These are phyloP conservation scores for Intellagama lesueurii DNA, from an alignment of 2,797 vertebrate species.

Conservation along the genomic window DNA sequence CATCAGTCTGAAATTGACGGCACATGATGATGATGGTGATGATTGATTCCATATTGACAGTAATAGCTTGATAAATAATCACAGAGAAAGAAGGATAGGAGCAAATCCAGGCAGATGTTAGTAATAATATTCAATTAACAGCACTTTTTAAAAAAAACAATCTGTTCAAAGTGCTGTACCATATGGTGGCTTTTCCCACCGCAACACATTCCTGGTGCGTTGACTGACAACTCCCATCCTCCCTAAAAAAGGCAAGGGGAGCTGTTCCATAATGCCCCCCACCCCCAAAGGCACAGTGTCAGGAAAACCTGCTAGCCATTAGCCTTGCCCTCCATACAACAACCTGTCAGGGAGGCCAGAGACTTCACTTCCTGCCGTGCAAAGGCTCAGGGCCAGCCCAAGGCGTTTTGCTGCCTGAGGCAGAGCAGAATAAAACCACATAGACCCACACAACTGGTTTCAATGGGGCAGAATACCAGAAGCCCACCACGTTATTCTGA, in stretches of 20 bases:
- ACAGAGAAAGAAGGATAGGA: too few species aligned
- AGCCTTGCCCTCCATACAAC: not conserved
- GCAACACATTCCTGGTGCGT: not conserved
- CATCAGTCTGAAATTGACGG: too few species aligned
- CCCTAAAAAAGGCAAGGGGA: not conserved
- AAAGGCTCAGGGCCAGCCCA: too few species aligned
- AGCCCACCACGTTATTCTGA: not conserved
- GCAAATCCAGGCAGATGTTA: not conserved
- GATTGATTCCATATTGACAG: not conserved
- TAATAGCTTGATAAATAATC: not conserved
- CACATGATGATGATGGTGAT: too few species aligned
- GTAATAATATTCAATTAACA: not conserved
- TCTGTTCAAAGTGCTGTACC: not conserved
- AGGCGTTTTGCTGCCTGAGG: too few species aligned
- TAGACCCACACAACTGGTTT: too few species aligned
- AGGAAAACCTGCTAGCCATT: not conserved
- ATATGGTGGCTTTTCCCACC: not conserved
- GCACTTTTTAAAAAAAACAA: not conserved
- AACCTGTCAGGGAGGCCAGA: not conserved
- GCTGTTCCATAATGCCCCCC: too few species aligned
- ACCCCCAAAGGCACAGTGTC: not conserved
- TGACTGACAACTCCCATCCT: not conserved
- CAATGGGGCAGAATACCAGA: not conserved
- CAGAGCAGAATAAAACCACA: too few species aligned
- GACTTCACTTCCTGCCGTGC: too few species aligned